These are phyloP conservation scores for Sula dactylatra DNA, from an alignment of 2,113 vertebrate species.

Conservation along the genomic window DNA sequence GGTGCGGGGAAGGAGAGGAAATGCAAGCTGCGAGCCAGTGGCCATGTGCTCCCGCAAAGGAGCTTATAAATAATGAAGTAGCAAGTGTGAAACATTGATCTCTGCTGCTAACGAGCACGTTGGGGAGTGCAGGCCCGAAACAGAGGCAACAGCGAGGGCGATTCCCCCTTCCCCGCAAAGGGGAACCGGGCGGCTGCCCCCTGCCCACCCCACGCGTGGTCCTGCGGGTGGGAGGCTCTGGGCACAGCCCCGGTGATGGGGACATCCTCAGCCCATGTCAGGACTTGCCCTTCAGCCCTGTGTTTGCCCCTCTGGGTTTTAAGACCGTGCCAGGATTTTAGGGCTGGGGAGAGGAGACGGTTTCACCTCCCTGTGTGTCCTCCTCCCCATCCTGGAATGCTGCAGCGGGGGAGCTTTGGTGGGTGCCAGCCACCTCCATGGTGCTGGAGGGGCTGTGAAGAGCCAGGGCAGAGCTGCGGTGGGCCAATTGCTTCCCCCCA, in stretches of 20 bases:
- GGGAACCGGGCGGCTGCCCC: fast-evolving
- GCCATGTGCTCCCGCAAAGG: background rate
- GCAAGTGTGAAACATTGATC: background rate
- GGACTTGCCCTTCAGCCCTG: background rate
- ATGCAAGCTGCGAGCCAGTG: background rate
- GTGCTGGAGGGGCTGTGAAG: background rate
- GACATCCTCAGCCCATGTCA: background rate
- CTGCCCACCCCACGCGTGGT: fast-evolving
- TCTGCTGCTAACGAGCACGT: background rate
- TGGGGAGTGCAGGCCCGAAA: background rate
- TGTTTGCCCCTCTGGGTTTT: background rate
- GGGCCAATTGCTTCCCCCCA: fast-evolving
- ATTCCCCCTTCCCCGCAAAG: background rate
- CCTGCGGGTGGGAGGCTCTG: fast-evolving
- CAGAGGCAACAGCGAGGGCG: fast-evolving
- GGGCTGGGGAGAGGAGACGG: background rate
- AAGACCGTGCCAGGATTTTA: background rate
- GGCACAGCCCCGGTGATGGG: background rate
- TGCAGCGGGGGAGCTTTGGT: background rate
- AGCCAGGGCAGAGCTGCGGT: background rate
- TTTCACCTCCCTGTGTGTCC: background rate
- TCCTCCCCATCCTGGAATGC: background rate
- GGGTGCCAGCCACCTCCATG: background rate
- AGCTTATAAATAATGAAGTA: constrained; percentile 39
- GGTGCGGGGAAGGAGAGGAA: background rate